Conservation (phyloP, 2,888 invertebrate genomes). For the Andrena camellia region DNA sequence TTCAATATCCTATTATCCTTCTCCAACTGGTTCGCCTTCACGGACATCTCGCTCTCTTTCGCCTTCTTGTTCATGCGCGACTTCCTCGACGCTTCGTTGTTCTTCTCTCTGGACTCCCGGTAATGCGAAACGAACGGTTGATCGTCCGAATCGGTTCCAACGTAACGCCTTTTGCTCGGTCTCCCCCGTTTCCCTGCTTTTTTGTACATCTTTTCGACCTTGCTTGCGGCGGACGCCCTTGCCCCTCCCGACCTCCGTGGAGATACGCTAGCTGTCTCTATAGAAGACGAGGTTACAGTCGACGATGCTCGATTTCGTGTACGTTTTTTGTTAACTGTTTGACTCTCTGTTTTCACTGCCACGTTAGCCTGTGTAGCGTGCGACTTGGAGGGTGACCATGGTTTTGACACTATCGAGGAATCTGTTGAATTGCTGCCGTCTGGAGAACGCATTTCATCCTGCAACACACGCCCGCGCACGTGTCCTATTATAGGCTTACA, state of each 20-base stretch:
- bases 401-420: slow-evolving; percentile 65
- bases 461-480: slow-evolving; percentile 47
- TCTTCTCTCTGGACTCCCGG: slow-evolving; percentile 90
- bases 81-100: slow-evolving; percentile 92
- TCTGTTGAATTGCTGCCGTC: slow-evolving; percentile 75
- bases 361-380: slow-evolving; percentile 31
- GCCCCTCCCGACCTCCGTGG: slow-evolving; percentile 60
- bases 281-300: slow-evolving; percentile 61
- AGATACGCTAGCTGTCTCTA: slow-evolving; percentile 32
- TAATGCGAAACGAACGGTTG: slow-evolving; percentile 85
- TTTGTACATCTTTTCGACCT: slow-evolving; percentile 40
- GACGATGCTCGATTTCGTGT: slow-evolving; percentile 48
- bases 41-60: slow-evolving; percentile 87
- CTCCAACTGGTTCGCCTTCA: slow-evolving; percentile 87
- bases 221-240: slow-evolving; percentile 29
- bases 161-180: slow-evolving; percentile 62
- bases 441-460: slow-evolving; percentile 77
- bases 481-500: neutral
- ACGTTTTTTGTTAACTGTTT: slow-evolving; percentile 3
- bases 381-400: slow-evolving; percentile 42
- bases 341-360: slow-evolving; percentile 49
- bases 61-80: slow-evolving; percentile 90
- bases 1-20: slow-evolving; percentile 88
- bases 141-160: slow-evolving; percentile 58
- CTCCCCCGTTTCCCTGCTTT: slow-evolving; percentile 38